phyloP scores from a whole-genome alignment of 2,888 invertebrate species.

The Plusia festucae region DNA sequence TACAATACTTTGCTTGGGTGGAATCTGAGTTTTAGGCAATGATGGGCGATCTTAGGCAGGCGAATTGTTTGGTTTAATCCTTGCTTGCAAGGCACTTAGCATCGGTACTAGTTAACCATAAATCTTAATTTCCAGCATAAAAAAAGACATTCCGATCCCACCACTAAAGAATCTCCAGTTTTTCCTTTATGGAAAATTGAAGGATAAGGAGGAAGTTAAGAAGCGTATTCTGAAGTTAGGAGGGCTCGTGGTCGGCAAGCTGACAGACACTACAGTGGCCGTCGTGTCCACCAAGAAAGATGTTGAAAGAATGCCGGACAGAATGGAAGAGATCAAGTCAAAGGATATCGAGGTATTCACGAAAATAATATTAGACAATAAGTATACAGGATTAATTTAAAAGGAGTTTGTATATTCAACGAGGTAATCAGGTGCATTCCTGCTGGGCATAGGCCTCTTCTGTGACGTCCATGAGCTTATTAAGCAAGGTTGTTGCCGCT shows the following conservation, averaged over 20 bases:
- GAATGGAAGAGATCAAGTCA: slow-evolving; percentile 91
- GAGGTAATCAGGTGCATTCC: too few relatives aligned
- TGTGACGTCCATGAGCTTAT: too few relatives aligned
- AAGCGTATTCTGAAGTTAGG: slow-evolving; percentile 93
- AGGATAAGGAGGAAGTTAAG: slow-evolving; percentile 91
- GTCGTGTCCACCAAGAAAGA: slow-evolving; percentile 93
- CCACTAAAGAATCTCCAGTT: slow-evolving; percentile 95
- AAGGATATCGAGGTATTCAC: slow-evolving; percentile 92
- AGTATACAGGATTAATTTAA: too few relatives aligned
- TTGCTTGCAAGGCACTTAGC: background rate
- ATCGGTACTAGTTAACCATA: slow-evolving; percentile 3
- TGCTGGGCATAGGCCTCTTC: too few relatives aligned
- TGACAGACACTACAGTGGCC: slow-evolving; percentile 91
- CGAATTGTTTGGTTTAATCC: too few relatives aligned
- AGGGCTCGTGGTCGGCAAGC: slow-evolving; percentile 91
- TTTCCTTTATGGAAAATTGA: slow-evolving; percentile 90
- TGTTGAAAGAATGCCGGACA: slow-evolving; percentile 91
- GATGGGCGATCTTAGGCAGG: too few relatives aligned
- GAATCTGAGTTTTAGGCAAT: too few relatives aligned
- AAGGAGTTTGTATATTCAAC: too few relatives aligned
- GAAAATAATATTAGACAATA: too few relatives aligned
- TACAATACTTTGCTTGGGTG: too few relatives aligned
- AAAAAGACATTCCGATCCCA: slow-evolving; percentile 90
- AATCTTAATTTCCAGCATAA: slow-evolving; percentile 84
- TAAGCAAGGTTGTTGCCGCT: too few relatives aligned